Evolutionary conservation across 2,113 vertebrate species (phyloP), one percentile per base, ranked within the genome.

Genomic region (Entelurus aequoreus): DNA sequence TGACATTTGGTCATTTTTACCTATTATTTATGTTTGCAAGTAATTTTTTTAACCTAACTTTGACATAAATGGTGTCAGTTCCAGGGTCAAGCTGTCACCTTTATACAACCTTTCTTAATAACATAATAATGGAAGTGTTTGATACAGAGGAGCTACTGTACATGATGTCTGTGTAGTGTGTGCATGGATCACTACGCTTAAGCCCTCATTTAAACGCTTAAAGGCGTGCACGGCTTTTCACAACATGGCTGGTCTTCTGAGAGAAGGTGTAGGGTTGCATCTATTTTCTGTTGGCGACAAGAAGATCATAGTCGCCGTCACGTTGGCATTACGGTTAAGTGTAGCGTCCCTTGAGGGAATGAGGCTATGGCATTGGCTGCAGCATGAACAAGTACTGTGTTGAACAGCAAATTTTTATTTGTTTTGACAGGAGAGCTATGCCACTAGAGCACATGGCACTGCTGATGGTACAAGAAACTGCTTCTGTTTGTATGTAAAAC

Each of bases 241-340:
- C 64, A 69, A 57, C 76, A 69, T 62, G 49, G 57, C 62, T 65
- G 60, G 46, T 40, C 14, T 57, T 50, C 74, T 69, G 54, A 51
- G 54, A 59, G 54, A 19, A 10, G 74, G 87, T 86, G 75, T 90
- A 78, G 66, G 54, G 66, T 90, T 88, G 74, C 85, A 76, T 81
- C 86, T 92, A 90, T 90, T 91, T 90, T 90, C 82, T 87, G 77
- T 74, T 74, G 48, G 74, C 78, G 86, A 83, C 83, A 85, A 91
- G 74, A 84, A 62, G 80, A 76, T 85, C 63, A 55, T 79, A 84
- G 71, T 80, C 85, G 58, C 80, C 80, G 61, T 79, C 76, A 71
- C 67, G 14, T 69, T 68, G 66, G 67, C 61, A 62, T 72, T 38
- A 37, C 35, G 48, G 36, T n/a, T 65, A 48, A 28, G 21, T 55